Base-by-base conservation (phyloP, 2,888 invertebrate genomes). In the Tenthredo livida region DNA sequence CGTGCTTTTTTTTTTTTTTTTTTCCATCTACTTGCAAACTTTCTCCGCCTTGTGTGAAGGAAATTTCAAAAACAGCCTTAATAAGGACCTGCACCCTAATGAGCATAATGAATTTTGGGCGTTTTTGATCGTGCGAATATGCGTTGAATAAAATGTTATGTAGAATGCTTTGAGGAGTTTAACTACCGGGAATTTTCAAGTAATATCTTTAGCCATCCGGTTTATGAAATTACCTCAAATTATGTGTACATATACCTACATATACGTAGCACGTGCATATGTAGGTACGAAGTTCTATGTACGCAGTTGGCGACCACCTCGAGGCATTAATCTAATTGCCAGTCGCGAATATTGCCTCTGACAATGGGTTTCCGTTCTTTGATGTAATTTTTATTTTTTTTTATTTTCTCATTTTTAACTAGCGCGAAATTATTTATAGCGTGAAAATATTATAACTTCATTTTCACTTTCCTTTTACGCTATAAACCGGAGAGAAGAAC, bases 261-360 rank as follows among this genome's bases (percentile, higher is more conserved):
- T 29, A 72, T n/a, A 40, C n/a, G n/a, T 21, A 21, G 10, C 29
- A 65, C 2, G 25, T 65, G 10, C 25, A 2, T 33, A 37, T 37
- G 37, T 37, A 37, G 4, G 65, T 67, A 33, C 17, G 12, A 17
- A 10, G 61, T 25, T 25, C 21, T 61, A 12, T 61, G 29, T 29
- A 15, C 21, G 9, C 21, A 61, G 25, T 12, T 12, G 25, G 21
- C 75, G 15, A 43, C 40, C 75, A 75, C 75, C 75, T 75, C 75
- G 75, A 43, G 47, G 47, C 12, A 75, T 75, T 75, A 21, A 47
- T 75, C 75, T 75, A 10, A 47, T 75, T 75, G 47, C 47, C 75
- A 47, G 43, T n/a, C 40, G 75, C 75, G 47, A 47, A 75, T 47
- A 75, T 75, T 75, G 75, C 47, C 17, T 25, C n/a, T 47, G 75